These are phyloP conservation scores for Poeciliopsis gracilis DNA, from an alignment of 2,797 vertebrate genomes.

Conservation along the genomic window DNA sequence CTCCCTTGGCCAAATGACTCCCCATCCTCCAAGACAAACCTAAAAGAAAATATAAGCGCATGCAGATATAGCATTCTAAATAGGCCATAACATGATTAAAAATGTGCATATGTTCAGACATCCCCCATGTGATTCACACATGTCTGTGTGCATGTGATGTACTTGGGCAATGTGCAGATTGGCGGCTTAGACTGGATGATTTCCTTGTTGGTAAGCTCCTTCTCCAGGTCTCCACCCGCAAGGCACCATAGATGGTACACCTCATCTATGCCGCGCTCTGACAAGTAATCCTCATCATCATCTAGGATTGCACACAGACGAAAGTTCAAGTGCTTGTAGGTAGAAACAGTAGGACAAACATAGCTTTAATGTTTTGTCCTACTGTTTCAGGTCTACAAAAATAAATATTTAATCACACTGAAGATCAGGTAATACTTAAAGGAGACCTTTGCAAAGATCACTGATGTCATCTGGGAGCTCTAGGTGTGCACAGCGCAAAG, in stretches of 20 bases:
- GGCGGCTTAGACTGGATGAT: slow-evolving; percentile 98
- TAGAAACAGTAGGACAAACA: not conserved
- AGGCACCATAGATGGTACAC: slow-evolving; percentile 98
- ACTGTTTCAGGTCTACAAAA: not conserved
- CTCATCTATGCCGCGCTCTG: slow-evolving; percentile 93
- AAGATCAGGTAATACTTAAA: not conserved
- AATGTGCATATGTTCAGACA: not conserved
- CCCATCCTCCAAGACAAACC: slow-evolving; percentile 95
- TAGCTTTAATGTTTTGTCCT: too few species aligned
- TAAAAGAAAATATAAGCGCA: slow-evolving; percentile 56
- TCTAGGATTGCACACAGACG: slow-evolving; percentile 44
- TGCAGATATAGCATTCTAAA: not conserved
- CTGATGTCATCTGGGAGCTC: slow-evolving; percentile 93
- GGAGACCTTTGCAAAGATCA: slow-evolving; percentile 90
- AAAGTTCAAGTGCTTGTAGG: not conserved
- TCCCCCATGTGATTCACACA: not conserved
- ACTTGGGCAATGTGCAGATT: slow-evolving; percentile 96
- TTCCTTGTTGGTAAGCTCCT: slow-evolving; percentile 95
- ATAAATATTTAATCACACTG: not conserved
- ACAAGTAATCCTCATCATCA: slow-evolving; percentile 88
- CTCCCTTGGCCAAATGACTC: slow-evolving; percentile 94
- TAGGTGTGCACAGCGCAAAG: slow-evolving; percentile 90
- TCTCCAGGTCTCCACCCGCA: slow-evolving; percentile 97
- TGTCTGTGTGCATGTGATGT: slow-evolving; percentile 51
- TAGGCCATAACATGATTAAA: not conserved